phyloP scores from a whole-genome alignment of 2,113 vertebrate species.

The Collichthys lucidus region DNA sequence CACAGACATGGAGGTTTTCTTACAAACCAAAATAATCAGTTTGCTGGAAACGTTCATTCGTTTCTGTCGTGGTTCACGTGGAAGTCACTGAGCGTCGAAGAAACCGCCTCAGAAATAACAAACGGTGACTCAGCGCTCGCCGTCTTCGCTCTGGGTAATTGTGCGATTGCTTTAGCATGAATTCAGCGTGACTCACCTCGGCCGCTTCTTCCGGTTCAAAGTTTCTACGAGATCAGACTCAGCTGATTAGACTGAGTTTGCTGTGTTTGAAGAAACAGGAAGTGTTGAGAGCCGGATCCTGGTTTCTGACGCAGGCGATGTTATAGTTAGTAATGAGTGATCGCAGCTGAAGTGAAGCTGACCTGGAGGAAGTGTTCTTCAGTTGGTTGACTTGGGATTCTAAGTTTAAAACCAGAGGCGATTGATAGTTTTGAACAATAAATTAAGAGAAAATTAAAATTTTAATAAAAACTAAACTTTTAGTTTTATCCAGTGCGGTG shows the following conservation, averaged over 20 bases:
- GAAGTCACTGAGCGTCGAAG: background rate
- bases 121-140: constrained; percentile 10
- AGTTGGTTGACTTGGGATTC: too few species aligned
- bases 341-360: too few species aligned
- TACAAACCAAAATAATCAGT: too few species aligned
- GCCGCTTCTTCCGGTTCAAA: background rate
- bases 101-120: background rate
- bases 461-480: too few species aligned
- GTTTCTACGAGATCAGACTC: background rate
- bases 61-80: background rate
- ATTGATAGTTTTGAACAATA: too few species aligned
- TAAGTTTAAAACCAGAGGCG: too few species aligned
- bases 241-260: background rate
- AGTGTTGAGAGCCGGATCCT: background rate
- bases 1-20: background rate
- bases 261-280: background rate
- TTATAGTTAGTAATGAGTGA: too few species aligned
- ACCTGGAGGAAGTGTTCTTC: too few species aligned
- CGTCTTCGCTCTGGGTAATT: constrained; percentile 53
- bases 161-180: constrained; percentile 47
- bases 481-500: too few species aligned
- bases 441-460: too few species aligned
- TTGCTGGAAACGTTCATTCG: too few species aligned
- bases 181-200: constrained; percentile 42
- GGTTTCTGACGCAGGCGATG: background rate